phyloP scores from a whole-genome alignment of 2,797 vertebrate species.

The Pantherophis alleghaniensis region DNA sequence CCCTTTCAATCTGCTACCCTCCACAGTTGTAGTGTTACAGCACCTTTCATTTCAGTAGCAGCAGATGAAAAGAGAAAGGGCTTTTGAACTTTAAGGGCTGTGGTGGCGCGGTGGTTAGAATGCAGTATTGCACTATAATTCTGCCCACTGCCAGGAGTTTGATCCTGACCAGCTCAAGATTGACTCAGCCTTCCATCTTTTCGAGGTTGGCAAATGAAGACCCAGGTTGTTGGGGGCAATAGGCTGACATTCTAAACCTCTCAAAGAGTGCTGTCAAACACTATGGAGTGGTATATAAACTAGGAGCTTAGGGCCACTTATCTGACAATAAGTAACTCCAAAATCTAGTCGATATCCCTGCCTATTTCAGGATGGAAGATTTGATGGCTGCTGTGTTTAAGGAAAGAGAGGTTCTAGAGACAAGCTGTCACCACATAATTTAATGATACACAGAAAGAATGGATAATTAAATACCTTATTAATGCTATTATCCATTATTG shows the following conservation, averaged over 20 bases:
- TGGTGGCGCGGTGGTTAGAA: not conserved
- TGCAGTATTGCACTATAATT: not conserved
- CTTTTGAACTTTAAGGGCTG: not conserved
- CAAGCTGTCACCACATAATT: not conserved
- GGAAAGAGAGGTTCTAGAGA: not conserved
- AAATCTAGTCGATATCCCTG: accelerated
- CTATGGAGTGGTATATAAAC: not conserved
- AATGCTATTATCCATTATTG: conserved; percentile 9
- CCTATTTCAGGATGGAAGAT: not conserved
- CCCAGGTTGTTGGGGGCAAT: not conserved
- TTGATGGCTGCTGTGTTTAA: not conserved
- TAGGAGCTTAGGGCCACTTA: accelerated
- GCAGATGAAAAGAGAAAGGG: not conserved
- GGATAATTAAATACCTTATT: not conserved
- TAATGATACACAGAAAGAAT: not conserved
- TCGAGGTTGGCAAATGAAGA: not conserved
- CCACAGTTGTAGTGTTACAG: not conserved
- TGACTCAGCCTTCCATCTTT: not conserved
- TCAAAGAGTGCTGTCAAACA: not conserved
- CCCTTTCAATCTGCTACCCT: not conserved
- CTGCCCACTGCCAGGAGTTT: not conserved
- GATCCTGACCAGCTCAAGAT: not conserved
- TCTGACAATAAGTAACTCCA: not conserved
- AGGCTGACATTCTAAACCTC: not conserved
- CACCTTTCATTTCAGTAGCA: too few relatives aligned